Conservation (phyloP, 2,113 vertebrate genomes). For the Pteropus alecto region DNA sequence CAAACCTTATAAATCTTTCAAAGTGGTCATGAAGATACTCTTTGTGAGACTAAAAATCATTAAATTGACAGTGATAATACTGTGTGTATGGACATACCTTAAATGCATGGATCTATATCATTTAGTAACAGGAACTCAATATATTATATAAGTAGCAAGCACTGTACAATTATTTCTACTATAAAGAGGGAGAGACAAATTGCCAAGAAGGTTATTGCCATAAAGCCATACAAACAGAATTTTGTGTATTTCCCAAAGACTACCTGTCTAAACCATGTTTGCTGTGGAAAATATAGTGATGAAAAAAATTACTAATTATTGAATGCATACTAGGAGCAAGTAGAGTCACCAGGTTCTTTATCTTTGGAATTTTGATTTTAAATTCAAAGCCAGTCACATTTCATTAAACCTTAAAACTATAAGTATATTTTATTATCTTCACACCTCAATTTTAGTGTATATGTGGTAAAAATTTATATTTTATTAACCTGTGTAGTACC, state of each 20-base stretch:
- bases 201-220: not conserved
- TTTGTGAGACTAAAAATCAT: constrained; percentile 10
- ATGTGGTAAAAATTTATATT: not conserved
- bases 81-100: constrained; percentile 1
- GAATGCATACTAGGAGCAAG: not conserved
- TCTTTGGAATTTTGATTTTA: not conserved
- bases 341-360: not conserved
- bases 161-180: not conserved
- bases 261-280: not conserved
- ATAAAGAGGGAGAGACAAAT: not conserved
- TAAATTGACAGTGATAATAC: constrained; percentile 3
- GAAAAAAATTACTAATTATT: not conserved
- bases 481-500: not conserved
- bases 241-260: not conserved
- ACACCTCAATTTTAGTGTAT: not conserved
- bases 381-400: not conserved
- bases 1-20: constrained; percentile 38
- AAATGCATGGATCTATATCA: not conserved
- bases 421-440: not conserved
- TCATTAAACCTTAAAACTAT: not conserved
- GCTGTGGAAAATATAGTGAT: not conserved
- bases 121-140: not conserved
- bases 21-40: constrained; percentile 5
- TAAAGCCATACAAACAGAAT: not conserved
- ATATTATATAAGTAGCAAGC: not conserved